Evolutionary conservation across 2,113 vertebrate species (phyloP).

Genomic region (Laticauda laticaudata): DNA sequence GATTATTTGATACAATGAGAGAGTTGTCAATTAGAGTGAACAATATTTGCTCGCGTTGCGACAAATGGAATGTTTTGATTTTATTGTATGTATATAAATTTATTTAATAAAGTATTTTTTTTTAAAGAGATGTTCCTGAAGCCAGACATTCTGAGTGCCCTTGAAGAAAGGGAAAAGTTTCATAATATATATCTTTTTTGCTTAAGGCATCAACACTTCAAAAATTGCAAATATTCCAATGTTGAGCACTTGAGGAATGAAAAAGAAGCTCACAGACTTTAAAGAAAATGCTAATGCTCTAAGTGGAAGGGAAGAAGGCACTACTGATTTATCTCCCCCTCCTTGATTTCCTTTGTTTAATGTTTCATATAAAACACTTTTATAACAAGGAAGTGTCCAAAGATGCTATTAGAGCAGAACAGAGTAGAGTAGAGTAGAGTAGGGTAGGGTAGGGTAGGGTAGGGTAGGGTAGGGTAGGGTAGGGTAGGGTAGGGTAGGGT

Average conservation of each 20-base stretch:
- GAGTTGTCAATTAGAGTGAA: too few species aligned
- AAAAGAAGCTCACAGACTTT: neutral
- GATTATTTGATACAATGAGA: too few species aligned
- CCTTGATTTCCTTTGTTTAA: neutral
- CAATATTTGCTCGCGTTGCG: too few species aligned
- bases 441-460: too few species aligned
- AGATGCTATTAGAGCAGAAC: too few species aligned
- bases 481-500: fast-evolving
- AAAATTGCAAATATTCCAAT: neutral
- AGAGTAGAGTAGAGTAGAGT: too few species aligned
- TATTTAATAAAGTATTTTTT: too few species aligned
- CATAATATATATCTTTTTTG: too few species aligned
- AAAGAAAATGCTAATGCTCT: neutral
- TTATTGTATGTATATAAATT: too few species aligned
- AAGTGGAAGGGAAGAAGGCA: too few species aligned
- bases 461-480: too few species aligned
- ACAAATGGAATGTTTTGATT: too few species aligned
- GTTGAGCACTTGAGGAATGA: constrained; percentile 9
- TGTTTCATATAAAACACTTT: neutral
- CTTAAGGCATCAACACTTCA: neutral
- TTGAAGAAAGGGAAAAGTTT: neutral
- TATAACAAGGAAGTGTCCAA: neutral
- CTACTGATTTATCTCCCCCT: neutral
- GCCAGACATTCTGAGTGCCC: neutral
- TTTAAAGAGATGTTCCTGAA: neutral